Evolutionary conservation across 1,140 invertebrate genomes (phyloP), one percentile per base, ranked within the genome.

Genomic region (Pygmarrhopalites habei): DNA sequence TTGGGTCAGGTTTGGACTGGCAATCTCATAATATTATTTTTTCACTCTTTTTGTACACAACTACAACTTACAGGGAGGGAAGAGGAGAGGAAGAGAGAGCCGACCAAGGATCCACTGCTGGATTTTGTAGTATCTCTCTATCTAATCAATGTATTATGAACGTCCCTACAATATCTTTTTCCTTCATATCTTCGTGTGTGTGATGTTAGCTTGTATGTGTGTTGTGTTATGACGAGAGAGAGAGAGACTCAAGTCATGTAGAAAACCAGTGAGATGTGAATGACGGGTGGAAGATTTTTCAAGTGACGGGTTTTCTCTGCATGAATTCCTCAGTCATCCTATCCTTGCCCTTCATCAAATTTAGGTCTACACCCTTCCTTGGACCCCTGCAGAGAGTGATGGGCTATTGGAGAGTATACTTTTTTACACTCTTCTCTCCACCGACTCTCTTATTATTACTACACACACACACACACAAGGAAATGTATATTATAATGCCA

Each of bases 271-370:
- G 63, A n/a, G n/a, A 65, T 62, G 60, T 66, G 65, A 66, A 58
- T 66, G 65, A 66, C 65, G 65, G 60, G 41, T 63, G 56, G 49
- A 63, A 62, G 51, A 62, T 49, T 66, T 57, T 62, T 62, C 23
- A 62, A 53, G 60, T 59, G 65, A 63, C 65, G 60, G 57, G 41
- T 66, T 63, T 66, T 55, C 65, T 58, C 60, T 60, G 43, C 60
- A 63, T 66, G 65, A 60, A 66, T 66, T 66, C 60, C 49, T 23
- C 49, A 66, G 58, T 55, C 65, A 58, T n/a, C n/a, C n/a, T 63
- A 52, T 61, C 57, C 60, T 66, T 52, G 35, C 57, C 57, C 63
- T 60, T 47, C 56, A 55, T 58, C 62, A 65, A 30, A 57, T 65
- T 64, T 55, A 59, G 60, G 65, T 66, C 53, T 56, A 66, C 60